Evolutionary conservation across 1,140 invertebrate genomes (phyloP).

Genomic region (Sesamia nonagrioides): DNA sequence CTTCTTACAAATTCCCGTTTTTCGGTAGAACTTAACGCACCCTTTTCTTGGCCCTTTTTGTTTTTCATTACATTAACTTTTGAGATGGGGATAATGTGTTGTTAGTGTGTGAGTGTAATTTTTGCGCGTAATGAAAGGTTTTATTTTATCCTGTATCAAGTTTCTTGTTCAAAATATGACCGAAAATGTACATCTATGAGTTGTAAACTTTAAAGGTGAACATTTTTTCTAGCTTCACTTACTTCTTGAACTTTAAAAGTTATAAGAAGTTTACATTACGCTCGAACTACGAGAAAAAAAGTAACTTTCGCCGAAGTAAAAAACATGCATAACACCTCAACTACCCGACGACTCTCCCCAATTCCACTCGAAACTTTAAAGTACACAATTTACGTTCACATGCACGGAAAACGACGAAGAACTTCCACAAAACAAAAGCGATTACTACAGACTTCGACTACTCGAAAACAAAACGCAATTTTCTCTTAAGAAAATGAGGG

Average conservation of each 20-base stretch:
- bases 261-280: conserved; percentile 7
- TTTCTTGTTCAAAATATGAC: conserved; percentile 20
- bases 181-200: not conserved
- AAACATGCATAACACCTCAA: conserved; percentile 69
- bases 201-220: not conserved
- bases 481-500: conserved; percentile 88
- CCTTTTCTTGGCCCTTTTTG: conserved; percentile 87
- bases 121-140: conserved; percentile 68
- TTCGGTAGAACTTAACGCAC: conserved; percentile 86
- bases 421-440: conserved; percentile 85
- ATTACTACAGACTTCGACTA: conserved; percentile 87
- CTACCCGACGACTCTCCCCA: conserved; percentile 64
- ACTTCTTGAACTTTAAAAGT: conserved; percentile 34
- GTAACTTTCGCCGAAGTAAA: conserved; percentile 27
- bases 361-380: conserved; percentile 79
- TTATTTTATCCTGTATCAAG: conserved; percentile 52
- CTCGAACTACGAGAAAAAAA: conserved; percentile 30
- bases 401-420: conserved; percentile 71
- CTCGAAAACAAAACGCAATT: conserved; percentile 88
- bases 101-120: conserved; percentile 76
- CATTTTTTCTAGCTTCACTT: conserved; percentile 22
- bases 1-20: conserved; percentile 87
- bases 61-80: conserved; percentile 87
- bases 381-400: conserved; percentile 82
- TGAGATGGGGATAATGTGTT: conserved; percentile 82